Base-by-base conservation (phyloP, 2,797 vertebrate species). In the Danio choprae region DNA sequence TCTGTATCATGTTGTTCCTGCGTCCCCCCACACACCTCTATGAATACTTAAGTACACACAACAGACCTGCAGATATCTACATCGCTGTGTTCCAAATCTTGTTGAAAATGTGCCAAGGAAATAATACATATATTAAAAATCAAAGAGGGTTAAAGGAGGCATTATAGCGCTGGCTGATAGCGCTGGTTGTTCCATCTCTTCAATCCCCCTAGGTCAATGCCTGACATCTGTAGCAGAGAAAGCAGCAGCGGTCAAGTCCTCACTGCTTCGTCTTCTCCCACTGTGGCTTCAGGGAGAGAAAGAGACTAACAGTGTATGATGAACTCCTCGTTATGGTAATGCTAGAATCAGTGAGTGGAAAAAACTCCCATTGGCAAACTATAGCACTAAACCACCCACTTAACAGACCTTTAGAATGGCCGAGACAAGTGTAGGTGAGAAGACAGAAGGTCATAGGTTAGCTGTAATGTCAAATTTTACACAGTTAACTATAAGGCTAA, bases 41-140 rank as follows among this genome's bases (percentile, higher is more conserved):
- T 55, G 60, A 81, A 67, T 40, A 38, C 15, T 50, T 18, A 56
- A 73, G 38, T 36, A 56, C 58, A 55, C 58, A 43, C n/a, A 67
- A 62, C 38, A 20, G 72, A 74, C 58, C 44, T 48, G 72, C 29
- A 60, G 22, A 74, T 62, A 40, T 62, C 43, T 62, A 44, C 77
- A 36, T 41, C 2, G 7, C 15, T 62, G 22, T 44, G 18, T 51
- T 79, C 44, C 58, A 71, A 79, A 71, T 55, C 16, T 44, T 63
- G 43, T 74, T 36, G 77, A 85, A 73, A 78, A 74, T 41, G 40
- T 72, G 64, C 79, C 76, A 83, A 85, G 80, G 87, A 89, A 85
- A 89, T 80, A 86, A 87, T 86, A 85, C 89, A 91, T 88, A 80
- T 83, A 85, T 90, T 89, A 86, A 89, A 90, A 91, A 91, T 91